These are phyloP conservation scores for Orthosia cruda DNA, from an alignment of 2,888 invertebrate species.

Conservation along the genomic window DNA sequence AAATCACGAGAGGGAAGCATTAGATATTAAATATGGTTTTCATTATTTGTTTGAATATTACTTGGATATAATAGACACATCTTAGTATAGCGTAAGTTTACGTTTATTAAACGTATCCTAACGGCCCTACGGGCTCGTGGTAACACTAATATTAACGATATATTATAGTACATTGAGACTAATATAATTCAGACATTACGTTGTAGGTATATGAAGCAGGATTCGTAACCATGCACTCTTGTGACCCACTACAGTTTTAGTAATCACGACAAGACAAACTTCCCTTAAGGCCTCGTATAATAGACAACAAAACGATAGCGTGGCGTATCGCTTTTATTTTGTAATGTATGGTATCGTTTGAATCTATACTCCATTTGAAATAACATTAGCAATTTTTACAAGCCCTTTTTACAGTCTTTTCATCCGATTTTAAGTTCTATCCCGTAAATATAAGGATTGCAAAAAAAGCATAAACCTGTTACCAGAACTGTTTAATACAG, in stretches of 20 bases:
- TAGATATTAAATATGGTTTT: neutral
- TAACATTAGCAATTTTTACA: too few species aligned
- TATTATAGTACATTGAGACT: neutral
- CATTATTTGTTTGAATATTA: neutral
- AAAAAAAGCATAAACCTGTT: too few species aligned
- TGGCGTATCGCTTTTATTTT: too few species aligned
- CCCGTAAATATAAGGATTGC: too few species aligned
- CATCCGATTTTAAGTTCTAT: too few species aligned
- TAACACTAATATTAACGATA: neutral
- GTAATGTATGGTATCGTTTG: too few species aligned
- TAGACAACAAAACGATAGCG: too few species aligned
- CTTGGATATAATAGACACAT: neutral
- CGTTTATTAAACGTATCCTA: neutral
- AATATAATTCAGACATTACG: neutral
- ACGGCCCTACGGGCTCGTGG: neutral
- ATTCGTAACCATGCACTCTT: neutral
- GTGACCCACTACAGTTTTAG: neutral
- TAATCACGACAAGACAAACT: neutral
- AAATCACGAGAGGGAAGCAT: neutral
- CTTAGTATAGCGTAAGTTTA: neutral
- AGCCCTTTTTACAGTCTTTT: too few species aligned
- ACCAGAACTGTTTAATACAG: too few species aligned
- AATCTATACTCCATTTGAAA: too few species aligned
- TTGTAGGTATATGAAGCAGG: neutral
- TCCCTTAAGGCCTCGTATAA: too few species aligned